A percentile compares a stretch with the other conserved stretches of the same genome.
phyloP scores from a whole-genome alignment of 2,797 vertebrate genomes.

The Centroberyx gerrardi region DNA sequence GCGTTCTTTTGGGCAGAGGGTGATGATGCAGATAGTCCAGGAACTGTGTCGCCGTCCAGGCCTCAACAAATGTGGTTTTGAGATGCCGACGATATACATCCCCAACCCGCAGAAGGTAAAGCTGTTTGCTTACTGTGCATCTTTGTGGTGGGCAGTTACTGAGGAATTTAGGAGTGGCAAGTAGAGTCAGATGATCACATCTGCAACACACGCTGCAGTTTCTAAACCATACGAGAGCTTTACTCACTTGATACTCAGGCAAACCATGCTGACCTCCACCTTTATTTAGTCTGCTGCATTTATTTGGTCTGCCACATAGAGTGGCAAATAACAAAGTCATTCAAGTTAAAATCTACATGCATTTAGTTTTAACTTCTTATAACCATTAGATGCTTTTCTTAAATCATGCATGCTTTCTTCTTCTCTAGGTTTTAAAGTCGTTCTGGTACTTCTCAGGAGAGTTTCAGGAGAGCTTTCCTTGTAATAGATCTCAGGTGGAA shows the following conservation, averaged over 20 bases:
- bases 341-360: background rate
- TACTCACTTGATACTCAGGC: background rate
- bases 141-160: background rate
- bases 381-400: background rate
- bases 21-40: constrained; percentile 91
- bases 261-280: background rate
- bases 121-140: background rate
- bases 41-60: constrained; percentile 89
- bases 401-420: background rate
- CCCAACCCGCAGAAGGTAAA: constrained; percentile 88
- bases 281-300: background rate
- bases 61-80: constrained; percentile 90
- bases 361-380: background rate
- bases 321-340: background rate
- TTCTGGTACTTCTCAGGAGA: background rate
- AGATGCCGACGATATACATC: constrained; percentile 91
- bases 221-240: background rate
- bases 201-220: background rate
- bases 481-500: constrained; percentile 1
- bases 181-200: background rate
- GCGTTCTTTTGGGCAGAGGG: constrained; percentile 75
- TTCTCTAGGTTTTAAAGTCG: background rate
- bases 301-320: no score
- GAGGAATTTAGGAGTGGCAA: background rate
- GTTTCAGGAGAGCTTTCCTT: background rate